These are phyloP conservation scores for Lepisosteus oculatus DNA, from an alignment of 2,113 vertebrate species.

Conservation along the genomic window DNA sequence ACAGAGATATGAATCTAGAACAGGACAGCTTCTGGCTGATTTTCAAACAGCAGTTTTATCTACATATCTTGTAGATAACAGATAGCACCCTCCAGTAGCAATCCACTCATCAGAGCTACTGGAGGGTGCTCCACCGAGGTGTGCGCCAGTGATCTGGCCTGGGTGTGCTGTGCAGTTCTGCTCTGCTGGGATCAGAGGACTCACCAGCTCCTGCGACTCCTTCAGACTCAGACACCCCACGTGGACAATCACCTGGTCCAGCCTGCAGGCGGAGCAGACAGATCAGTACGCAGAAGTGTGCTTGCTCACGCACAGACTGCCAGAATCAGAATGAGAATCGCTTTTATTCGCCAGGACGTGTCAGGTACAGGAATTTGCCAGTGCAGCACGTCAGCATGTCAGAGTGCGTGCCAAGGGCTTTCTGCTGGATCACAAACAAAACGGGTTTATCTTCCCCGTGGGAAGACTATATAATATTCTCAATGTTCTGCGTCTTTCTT, in stretches of 20 bases:
- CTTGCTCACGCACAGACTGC: not conserved
- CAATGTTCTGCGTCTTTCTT: too few relatives aligned
- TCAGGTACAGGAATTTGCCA: too few relatives aligned
- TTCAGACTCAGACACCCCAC: slow-evolving; percentile 86
- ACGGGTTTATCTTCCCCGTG: too few relatives aligned
- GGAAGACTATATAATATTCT: too few relatives aligned
- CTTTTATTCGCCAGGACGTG: not conserved
- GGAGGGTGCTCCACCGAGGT: not conserved
- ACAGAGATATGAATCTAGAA: too few relatives aligned
- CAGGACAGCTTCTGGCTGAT: too few relatives aligned
- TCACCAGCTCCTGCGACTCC: slow-evolving; percentile 85
- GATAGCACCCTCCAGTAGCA: not conserved
- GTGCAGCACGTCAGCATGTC: too few relatives aligned
- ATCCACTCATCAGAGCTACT: not conserved
- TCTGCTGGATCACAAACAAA: too few relatives aligned
- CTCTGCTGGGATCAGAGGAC: slow-evolving; percentile 22
- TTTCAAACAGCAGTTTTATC: not conserved
- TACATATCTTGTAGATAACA: not conserved
- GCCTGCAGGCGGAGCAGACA: slow-evolving; percentile 53
- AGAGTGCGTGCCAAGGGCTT: too few relatives aligned
- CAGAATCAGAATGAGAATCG: slow-evolving; percentile 12
- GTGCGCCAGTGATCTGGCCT: not conserved
- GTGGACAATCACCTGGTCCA: slow-evolving; percentile 86
- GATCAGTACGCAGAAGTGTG: slow-evolving; percentile 3
- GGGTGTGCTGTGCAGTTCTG: slow-evolving; percentile 8